phyloP scores from a whole-genome alignment of 2,797 vertebrate genomes.

The Microtus agrestis region DNA sequence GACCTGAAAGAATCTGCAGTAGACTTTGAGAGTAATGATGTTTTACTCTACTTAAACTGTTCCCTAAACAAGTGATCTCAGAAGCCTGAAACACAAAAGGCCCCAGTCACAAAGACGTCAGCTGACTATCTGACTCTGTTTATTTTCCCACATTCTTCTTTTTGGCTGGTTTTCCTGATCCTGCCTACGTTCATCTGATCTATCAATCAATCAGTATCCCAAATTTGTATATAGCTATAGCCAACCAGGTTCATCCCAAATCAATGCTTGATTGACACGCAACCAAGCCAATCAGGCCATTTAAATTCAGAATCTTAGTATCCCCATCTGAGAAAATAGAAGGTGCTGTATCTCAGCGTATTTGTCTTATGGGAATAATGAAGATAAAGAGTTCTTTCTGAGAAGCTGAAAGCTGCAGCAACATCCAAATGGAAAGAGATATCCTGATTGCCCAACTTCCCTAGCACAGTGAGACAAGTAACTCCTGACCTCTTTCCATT shows the following conservation, averaged over 20 bases:
- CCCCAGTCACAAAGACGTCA: background rate
- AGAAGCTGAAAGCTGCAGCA: background rate
- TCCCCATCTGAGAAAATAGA: background rate
- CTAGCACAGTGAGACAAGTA: background rate
- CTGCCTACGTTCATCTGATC: background rate
- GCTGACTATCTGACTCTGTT: background rate
- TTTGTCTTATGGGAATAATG: background rate
- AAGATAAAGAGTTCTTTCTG: conserved; percentile 8
- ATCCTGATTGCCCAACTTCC: background rate
- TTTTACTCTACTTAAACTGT: background rate
- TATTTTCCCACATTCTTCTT: background rate
- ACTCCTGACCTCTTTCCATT: background rate
- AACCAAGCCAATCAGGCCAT: background rate
- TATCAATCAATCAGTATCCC: background rate
- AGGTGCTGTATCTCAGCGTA: background rate
- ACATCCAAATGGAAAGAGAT: conserved; percentile 26
- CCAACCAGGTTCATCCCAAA: background rate
- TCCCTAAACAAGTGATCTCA: background rate
- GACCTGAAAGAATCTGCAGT: background rate
- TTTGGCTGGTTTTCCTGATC: background rate
- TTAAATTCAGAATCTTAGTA: conserved; percentile 22
- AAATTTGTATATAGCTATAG: background rate
- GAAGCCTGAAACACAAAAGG: background rate
- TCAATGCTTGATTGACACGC: background rate
- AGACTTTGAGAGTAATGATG: background rate